Conservation (phyloP, 2,113 vertebrate species). For the Dermatemys mawii region DNA sequence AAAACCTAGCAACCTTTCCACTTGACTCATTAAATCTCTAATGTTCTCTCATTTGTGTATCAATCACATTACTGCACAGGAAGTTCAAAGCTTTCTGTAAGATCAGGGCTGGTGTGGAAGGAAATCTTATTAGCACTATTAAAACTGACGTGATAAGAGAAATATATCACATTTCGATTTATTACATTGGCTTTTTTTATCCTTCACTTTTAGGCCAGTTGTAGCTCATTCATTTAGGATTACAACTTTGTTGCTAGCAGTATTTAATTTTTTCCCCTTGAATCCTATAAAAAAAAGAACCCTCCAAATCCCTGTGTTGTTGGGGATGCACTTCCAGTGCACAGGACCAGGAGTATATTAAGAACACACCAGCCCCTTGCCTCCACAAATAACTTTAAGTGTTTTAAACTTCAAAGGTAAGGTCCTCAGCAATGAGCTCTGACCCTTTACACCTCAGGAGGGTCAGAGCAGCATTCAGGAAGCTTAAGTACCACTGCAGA, state of each 20-base stretch:
- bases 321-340: not conserved
- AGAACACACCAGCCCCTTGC: not conserved
- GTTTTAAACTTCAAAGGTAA: not conserved
- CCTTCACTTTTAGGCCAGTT: not conserved
- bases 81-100: not conserved
- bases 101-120: not conserved
- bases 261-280: not conserved
- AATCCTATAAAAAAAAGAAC: not conserved
- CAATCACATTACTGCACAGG: not conserved
- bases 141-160: not conserved
- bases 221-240: not conserved
- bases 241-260: not conserved
- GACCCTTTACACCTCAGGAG: not conserved
- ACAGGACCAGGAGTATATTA: not conserved
- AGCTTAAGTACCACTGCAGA: not conserved
- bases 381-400: not conserved
- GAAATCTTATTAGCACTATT: not conserved
- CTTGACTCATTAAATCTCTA: not conserved
- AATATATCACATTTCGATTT: not conserved
- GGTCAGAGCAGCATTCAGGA: not conserved
- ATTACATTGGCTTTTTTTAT: not conserved
- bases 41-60: not conserved
- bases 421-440: not conserved
- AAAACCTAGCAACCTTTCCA: rapidly evolving
- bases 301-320: not conserved